These are phyloP conservation scores for Hypomesus transpacificus DNA, from an alignment of 2,113 vertebrate species.

Conservation along the genomic window DNA sequence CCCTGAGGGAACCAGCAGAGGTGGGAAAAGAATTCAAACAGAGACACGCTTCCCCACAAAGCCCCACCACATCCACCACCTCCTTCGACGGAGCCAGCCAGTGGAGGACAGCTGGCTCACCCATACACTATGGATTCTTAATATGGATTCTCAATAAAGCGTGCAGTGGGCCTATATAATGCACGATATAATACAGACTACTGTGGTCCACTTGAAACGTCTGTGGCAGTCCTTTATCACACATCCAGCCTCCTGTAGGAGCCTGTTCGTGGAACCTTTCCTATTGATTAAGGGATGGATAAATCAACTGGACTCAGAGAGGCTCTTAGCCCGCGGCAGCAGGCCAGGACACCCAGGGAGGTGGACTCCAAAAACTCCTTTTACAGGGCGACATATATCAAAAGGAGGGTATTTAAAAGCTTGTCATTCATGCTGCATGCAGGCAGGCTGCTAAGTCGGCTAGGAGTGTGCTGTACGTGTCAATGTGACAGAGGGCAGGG, in stretches of 20 bases:
- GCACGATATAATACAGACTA: no score
- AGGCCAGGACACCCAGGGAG: conserved; percentile 25
- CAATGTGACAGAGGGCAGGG: neutral
- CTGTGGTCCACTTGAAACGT: conserved; percentile 5
- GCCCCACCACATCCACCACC: neutral
- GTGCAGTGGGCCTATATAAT: no score
- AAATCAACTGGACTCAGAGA: conserved; percentile 19
- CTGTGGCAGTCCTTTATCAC: neutral
- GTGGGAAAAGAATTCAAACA: neutral
- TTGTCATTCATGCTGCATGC: neutral
- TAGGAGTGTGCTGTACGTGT: neutral
- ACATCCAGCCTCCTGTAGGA: neutral
- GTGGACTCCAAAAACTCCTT: conserved; percentile 18
- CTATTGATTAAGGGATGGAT: conserved; percentile 20
- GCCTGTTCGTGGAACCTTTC: conserved; percentile 7
- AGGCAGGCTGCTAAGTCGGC: neutral
- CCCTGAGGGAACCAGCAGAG: conserved; percentile 53
- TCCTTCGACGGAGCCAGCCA: neutral
- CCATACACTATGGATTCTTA: no score
- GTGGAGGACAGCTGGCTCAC: no score
- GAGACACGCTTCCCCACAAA: neutral
- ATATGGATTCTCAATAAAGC: no score
- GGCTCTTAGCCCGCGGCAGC: conserved; percentile 24
- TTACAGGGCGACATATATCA: neutral
- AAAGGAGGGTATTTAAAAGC: conserved; percentile 2